These are phyloP conservation scores for Athalia circularis DNA, from an alignment of 2,888 invertebrate species.

Conservation along the genomic window DNA sequence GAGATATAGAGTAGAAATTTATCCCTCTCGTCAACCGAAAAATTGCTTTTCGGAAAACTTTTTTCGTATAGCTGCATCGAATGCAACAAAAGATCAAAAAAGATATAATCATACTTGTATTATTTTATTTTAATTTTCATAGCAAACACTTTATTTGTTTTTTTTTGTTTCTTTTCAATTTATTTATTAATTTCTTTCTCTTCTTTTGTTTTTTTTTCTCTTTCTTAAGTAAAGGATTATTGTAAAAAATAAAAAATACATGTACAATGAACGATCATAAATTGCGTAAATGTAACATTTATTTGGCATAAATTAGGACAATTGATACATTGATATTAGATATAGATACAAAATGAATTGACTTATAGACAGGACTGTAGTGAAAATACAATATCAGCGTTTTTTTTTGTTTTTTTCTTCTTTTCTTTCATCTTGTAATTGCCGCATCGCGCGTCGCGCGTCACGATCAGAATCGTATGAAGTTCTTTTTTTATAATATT, in stretches of 20 bases:
- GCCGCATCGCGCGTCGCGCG: slow-evolving; percentile 26
- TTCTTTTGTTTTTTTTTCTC: background rate
- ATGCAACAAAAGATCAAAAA: too few species aligned
- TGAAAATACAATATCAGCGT: slow-evolving; percentile 72
- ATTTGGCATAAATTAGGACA: slow-evolving; percentile 74
- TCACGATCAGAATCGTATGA: slow-evolving; percentile 29
- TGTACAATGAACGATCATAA: background rate
- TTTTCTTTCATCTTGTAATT: slow-evolving; percentile 49
- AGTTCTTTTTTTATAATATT: background rate
- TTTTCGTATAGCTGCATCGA: too few species aligned
- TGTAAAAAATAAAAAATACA: background rate
- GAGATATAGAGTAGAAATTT: slow-evolving; percentile 15
- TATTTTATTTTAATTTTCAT: too few species aligned
- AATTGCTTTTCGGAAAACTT: slow-evolving; percentile 7
- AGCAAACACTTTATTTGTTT: background rate
- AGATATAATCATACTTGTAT: too few species aligned
- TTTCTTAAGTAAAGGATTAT: background rate
- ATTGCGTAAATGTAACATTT: slow-evolving; percentile 73
- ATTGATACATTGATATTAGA: slow-evolving; percentile 70
- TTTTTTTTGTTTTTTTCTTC: slow-evolving; percentile 57
- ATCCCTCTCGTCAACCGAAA: slow-evolving; percentile 20
- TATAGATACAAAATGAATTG: slow-evolving; percentile 74
- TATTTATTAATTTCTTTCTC: background rate
- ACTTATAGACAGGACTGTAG: slow-evolving; percentile 72
- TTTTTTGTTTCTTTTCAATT: background rate